phyloP scores from a whole-genome alignment of 2,888 invertebrate genomes.

The Thelaira solivaga region DNA sequence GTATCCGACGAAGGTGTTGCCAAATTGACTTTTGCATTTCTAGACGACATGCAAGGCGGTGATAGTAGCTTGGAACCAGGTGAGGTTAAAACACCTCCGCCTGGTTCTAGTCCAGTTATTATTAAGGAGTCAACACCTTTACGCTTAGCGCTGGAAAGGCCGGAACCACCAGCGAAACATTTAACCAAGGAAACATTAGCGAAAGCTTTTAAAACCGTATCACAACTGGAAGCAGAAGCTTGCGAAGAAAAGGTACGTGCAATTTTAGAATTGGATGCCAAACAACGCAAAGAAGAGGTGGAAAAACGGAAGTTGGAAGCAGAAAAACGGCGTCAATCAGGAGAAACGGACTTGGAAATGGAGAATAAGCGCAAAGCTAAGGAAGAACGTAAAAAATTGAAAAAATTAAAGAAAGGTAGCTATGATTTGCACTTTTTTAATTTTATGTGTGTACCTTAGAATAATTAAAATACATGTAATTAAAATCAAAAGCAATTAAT shows the following conservation, averaged over 20 bases:
- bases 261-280: slow-evolving; percentile 69
- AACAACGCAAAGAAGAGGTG: slow-evolving; percentile 66
- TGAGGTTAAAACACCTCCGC: slow-evolving; percentile 75
- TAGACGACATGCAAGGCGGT: slow-evolving; percentile 69
- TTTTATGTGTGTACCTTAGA: too few species aligned
- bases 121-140: slow-evolving; percentile 50
- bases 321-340: slow-evolving; percentile 48
- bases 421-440: too few species aligned
- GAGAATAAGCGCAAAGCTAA: slow-evolving; percentile 64
- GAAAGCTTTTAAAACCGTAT: slow-evolving; percentile 64
- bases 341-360: slow-evolving; percentile 49
- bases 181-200: slow-evolving; percentile 22
- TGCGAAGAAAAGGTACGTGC: slow-evolving; percentile 68
- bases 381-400: slow-evolving; percentile 62
- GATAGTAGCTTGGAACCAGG: slow-evolving; percentile 74
- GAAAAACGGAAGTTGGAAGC: slow-evolving; percentile 62
- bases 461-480: too few species aligned
- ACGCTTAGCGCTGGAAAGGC: slow-evolving; percentile 16
- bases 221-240: slow-evolving; percentile 66
- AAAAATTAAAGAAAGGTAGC: slow-evolving; percentile 63
- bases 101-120: slow-evolving; percentile 55
- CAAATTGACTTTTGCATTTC: slow-evolving; percentile 65
- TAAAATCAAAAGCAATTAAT: too few species aligned
- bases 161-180: slow-evolving; percentile 27
- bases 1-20: slow-evolving; percentile 65